Base-by-base conservation (phyloP, 2,888 invertebrate species). In the Sialis lutaria region DNA sequence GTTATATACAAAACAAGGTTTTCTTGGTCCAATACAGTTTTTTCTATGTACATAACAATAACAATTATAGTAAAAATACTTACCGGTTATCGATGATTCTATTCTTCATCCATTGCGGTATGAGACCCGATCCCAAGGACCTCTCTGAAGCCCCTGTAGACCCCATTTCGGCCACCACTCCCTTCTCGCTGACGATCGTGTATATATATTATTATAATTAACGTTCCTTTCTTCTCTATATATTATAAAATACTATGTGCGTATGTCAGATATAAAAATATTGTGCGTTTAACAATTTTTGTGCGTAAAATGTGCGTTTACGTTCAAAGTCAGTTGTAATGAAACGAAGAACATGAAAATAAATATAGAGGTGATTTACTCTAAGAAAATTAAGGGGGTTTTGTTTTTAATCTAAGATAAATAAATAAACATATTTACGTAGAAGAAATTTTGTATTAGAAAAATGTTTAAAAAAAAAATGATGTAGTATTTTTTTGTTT, bases 41-140 rank as follows among this genome's bases (percentile, higher is more conserved):
- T n/a, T n/a, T n/a, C n/a, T n/a, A n/a, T n/a, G n/a, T n/a, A n/a
- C n/a, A n/a, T n/a, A n/a, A n/a, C n/a, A n/a, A n/a, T 22, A 22
- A 22, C 4, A 22, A 22, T 22, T 2, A 22, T 22, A 22, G 4
- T 22, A 22, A 22, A 40, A 50, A 40, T 46, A 55, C 62, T 60
- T 57, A 74, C 74, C 68, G 69, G 51, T 60, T 63, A 53, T 74
- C 75, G 48, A 63, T 67, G 53, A 77, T 73, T 65, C 72, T 79
- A 46, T 68, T 72, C 63, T 79, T 82, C 79, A 83, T 82, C 83
- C 83, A 84, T 57, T 77, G 74, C 2, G 82, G 82, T 51, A 82
- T 63, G 43, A 80, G 71, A 55, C 75, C 78, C 57, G 76, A 72
- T 53, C 72, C 72, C 53, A 76, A 60, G 60, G 75, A 73, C 44